A percentile compares a stretch with the other conserved stretches of the same genome.
These are phyloP conservation scores for Babylonia areolata DNA, from an alignment of 1,140 invertebrate species.

Conservation along the genomic window DNA sequence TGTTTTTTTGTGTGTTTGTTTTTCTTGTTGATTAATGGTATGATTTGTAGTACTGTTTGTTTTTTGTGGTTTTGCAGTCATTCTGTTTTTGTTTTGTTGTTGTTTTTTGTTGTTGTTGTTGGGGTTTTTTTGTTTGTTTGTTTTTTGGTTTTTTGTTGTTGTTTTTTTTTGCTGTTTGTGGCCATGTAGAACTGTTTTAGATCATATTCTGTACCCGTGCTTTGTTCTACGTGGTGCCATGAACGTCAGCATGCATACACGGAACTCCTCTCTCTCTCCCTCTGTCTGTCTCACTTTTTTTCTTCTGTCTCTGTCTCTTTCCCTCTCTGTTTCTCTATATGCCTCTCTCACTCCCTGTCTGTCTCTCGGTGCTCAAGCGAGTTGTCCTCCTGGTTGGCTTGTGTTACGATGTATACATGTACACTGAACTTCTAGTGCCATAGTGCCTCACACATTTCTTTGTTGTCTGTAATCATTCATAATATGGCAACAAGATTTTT, in stretches of 20 bases:
- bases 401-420: constrained; percentile 26
- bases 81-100: too few species aligned
- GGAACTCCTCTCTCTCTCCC: background rate
- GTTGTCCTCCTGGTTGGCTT: constrained; percentile 15
- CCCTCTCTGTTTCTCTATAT: background rate
- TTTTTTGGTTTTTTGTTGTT: constrained; percentile 8
- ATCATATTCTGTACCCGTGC: constrained; percentile 20
- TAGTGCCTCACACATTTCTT: constrained; percentile 38
- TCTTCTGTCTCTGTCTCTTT: background rate
- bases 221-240: constrained; percentile 33
- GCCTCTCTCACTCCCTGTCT: background rate
- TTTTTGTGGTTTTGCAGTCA: too few species aligned
- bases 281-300: background rate
- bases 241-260: background rate
- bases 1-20: too few species aligned
- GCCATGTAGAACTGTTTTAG: background rate
- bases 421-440: constrained; percentile 39
- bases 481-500: constrained; percentile 40
- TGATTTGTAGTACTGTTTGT: too few species aligned
- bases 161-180: background rate
- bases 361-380: constrained; percentile 28
- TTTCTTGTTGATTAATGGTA: too few species aligned
- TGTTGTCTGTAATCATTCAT: constrained; percentile 20
- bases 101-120: too few species aligned
- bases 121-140: background rate